Base-by-base conservation (phyloP, 2,797 vertebrate genomes). In the Propithecus perrieri region DNA sequence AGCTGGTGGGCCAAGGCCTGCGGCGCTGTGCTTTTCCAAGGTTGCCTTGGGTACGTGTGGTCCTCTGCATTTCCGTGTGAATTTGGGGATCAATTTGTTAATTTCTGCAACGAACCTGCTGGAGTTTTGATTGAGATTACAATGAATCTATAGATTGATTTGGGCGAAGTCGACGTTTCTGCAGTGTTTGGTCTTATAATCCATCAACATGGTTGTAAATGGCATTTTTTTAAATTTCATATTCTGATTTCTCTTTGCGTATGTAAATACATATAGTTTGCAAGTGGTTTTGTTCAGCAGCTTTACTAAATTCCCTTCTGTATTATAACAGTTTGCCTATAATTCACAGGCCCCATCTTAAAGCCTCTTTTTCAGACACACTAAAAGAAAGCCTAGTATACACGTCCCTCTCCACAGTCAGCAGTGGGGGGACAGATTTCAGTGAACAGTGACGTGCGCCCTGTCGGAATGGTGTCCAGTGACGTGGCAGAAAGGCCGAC, bases 391-490 rank as follows among this genome's bases (percentile, higher is more conserved):
- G 30, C 24, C 24, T 22, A 20, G 4, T 14, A 1, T 22, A 0
- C 4, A 41, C 33, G 8, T 28, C 38, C 22, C 41, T 78, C 61
- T 38, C 38, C 92, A 55, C 24, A 81, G 17, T 5, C 53, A 15
- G 9, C 4, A 12, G 35, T 9, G 46, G 38, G 61, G 22, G 55
- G n/a, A 38, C 30, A 10, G 17, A 2, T 48, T 78, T 46, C 72
- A 28, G 35, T 14, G 26, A 33, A 24, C n/a, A 41, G 12, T 6
- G 0, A 30, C 0, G 10, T n/a, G 9, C 38, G 1, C 8, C 20
- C 10, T 0, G 14, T 61, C 15, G 1, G 53, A 41, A 15, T 6
- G 8, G 26, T 13, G 12, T 59, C 5, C 4, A 10, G 11, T 4
- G 55, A 13, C 3, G 0, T 4, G 14, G n/a, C 10, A 17, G 59